Conservation (phyloP, 2,113 vertebrate species). For the Alouatta palliata region DNA sequence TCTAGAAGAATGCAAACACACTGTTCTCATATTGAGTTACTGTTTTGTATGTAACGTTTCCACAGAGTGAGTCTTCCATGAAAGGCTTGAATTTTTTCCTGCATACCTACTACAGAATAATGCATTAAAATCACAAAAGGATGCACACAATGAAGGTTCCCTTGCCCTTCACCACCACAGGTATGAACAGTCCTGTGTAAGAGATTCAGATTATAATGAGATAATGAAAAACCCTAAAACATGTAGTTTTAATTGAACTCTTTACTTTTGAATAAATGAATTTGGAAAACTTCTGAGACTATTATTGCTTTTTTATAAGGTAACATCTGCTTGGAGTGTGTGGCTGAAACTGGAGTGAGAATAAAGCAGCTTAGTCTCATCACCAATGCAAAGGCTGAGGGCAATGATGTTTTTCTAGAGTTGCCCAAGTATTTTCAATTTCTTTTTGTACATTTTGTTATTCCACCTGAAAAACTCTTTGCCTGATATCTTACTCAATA, state of each 20-base stretch:
- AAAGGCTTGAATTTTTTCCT: neutral
- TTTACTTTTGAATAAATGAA: conserved; percentile 63
- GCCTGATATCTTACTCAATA: neutral
- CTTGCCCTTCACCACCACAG: neutral
- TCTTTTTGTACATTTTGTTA: neutral
- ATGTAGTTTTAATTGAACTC: neutral
- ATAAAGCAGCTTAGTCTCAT: neutral
- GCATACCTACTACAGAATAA: neutral
- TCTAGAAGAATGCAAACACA: neutral
- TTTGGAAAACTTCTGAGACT: conserved; percentile 66
- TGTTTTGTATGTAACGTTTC: neutral
- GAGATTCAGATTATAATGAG: conserved; percentile 10
- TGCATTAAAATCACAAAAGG: conserved; percentile 25
- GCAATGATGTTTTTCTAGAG: neutral
- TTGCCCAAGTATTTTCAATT: neutral
- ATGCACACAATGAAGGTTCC: neutral
- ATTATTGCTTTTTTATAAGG: conserved; percentile 42
- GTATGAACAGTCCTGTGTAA: neutral
- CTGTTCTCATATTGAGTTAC: conserved; percentile 40
- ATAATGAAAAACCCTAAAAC: conserved; percentile 31
- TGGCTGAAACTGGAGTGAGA: neutral
- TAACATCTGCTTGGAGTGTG: neutral
- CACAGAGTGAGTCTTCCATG: neutral
- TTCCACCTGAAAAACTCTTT: neutral
- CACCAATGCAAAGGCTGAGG: neutral